These are phyloP conservation scores for Pristionchus fissidentatus DNA, from an alignment of 2,888 invertebrate species.

Conservation along the genomic window DNA sequence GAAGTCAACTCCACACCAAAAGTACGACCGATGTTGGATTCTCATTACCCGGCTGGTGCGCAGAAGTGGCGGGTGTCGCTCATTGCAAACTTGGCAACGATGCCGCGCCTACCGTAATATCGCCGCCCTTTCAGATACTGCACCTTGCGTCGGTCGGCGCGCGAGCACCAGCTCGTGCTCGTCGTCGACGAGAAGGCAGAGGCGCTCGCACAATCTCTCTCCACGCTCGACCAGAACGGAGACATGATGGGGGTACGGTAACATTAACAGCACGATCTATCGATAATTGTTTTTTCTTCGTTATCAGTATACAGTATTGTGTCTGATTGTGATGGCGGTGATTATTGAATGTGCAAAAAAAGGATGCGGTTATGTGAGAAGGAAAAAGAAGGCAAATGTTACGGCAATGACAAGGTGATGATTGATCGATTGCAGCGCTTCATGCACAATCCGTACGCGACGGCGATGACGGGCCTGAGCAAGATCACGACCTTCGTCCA, in stretches of 20 bases:
- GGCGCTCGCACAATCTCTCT: conserved; percentile 88
- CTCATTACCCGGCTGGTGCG: no score
- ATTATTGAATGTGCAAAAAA: neutral
- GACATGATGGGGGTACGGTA: conserved; percentile 77
- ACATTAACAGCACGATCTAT: neutral
- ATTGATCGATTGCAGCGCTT: conserved; percentile 77
- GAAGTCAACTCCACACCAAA: no score
- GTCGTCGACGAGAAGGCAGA: conserved; percentile 82
- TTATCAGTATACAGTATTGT: neutral
- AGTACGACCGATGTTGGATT: no score
- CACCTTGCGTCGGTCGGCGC: conserved; percentile 80
- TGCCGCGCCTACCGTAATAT: no score
- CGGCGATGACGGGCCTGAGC: conserved; percentile 88
- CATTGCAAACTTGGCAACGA: no score
- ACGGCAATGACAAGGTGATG: neutral
- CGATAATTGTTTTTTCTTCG: neutral
- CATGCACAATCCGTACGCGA: conserved; percentile 85
- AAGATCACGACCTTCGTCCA: conserved; percentile 87
- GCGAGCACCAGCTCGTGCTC: conserved; percentile 84
- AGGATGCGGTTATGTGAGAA: no score
- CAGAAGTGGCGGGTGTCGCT: no score
- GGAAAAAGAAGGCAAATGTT: neutral
- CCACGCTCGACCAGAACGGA: conserved; percentile 83
- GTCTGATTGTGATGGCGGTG: neutral
- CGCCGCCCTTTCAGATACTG: conserved; percentile 71